A percentile compares a stretch with the other conserved stretches of the same genome.
Evolutionary conservation across 2,797 vertebrate species (phyloP).

Genomic region (Enteromius unitaeniatus): DNA sequence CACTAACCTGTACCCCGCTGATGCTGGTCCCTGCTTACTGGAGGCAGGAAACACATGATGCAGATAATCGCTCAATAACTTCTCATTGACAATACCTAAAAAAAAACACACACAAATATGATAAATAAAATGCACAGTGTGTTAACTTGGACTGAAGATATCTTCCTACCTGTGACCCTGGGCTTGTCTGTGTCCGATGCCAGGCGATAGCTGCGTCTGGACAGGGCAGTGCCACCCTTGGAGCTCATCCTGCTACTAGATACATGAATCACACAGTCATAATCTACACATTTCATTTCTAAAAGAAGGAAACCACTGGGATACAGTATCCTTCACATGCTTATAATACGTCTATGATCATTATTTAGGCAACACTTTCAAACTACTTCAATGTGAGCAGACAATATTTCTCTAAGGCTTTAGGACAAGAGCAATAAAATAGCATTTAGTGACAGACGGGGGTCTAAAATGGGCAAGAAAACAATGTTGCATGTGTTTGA

Average conservation of each 20-base stretch:
- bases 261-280: constrained; percentile 23
- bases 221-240: constrained; percentile 84
- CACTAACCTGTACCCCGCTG: constrained; percentile 86
- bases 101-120: not conserved
- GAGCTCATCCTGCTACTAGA: constrained; percentile 86
- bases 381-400: constrained; percentile 3
- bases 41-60: constrained; percentile 85
- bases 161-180: constrained; percentile 82
- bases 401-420: not conserved
- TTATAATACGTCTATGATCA: not conserved
- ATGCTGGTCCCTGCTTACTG: constrained; percentile 71
- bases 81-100: constrained; percentile 91
- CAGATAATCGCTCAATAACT: constrained; percentile 90
- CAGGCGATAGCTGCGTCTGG: constrained; percentile 87
- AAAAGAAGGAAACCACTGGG: not conserved
- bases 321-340: not conserved
- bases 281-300: not conserved
- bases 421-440: not conserved
- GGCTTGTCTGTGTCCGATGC: constrained; percentile 88
- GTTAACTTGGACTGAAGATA: too few species aligned
- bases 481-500: constrained; percentile 8
- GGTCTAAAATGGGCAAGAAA: not conserved
- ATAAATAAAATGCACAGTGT: not conserved
- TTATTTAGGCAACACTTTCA: not conserved
- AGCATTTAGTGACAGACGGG: not conserved